These are phyloP conservation scores for Orbicella faveolata DNA, from an alignment of 64 coral and sea anemone species.

Conservation along the genomic window DNA sequence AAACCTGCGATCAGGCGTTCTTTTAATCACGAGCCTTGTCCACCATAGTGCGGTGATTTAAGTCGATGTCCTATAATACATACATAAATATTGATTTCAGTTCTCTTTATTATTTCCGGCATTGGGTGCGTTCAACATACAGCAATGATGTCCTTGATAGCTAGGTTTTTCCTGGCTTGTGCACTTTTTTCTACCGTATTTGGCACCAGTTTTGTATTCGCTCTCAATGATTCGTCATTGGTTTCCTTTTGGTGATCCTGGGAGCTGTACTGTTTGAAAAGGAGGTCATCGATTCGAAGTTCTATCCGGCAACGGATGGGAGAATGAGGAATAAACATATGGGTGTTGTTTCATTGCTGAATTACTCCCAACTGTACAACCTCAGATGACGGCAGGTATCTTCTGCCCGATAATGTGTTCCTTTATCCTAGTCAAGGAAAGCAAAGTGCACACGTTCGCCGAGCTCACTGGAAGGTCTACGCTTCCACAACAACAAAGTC, in stretches of 20 bases:
- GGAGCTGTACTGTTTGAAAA: constrained; percentile 48
- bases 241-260: constrained; percentile 66
- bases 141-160: background rate
- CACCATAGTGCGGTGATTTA: no score
- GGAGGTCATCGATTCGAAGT: constrained; percentile 66
- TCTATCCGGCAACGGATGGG: constrained; percentile 83
- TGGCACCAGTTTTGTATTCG: background rate
- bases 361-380: constrained; percentile 78
- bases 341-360: constrained; percentile 72
- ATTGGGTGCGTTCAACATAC: no score
- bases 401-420: constrained; percentile 72
- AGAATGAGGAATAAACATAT: constrained; percentile 85
- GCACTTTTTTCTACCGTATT: background rate
- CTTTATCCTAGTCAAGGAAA: constrained; percentile 69
- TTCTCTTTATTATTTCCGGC: no score
- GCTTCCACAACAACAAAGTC: constrained; percentile 75
- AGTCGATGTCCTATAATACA: no score
- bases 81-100: no score
- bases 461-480: constrained; percentile 84
- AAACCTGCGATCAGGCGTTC: no score
- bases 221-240: constrained; percentile 2
- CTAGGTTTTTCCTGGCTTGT: background rate
- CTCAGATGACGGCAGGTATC: constrained; percentile 82
- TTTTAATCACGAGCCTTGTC: no score
- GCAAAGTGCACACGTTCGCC: constrained; percentile 54